Evolutionary conservation across 1,140 invertebrate genomes (phyloP).

Genomic region (Nephila pilipes): DNA sequence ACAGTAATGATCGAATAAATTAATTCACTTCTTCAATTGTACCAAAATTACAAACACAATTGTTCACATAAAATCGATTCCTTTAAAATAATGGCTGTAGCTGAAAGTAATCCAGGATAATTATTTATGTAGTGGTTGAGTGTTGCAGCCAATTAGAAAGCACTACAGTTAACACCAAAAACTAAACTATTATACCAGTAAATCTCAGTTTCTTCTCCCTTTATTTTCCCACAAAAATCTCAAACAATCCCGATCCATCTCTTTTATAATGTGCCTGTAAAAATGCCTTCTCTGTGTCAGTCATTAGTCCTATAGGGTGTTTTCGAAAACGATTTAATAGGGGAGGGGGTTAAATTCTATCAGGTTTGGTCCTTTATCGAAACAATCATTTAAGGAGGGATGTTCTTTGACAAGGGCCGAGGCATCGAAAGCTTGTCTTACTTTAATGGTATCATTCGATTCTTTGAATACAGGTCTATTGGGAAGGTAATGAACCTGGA

Average conservation of each 20-base stretch:
- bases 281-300: not conserved
- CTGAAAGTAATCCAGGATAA: not conserved
- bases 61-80: too few relatives aligned
- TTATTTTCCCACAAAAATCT: not conserved
- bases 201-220: not conserved
- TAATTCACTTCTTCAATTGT: too few relatives aligned
- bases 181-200: not conserved
- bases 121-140: not conserved
- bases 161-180: not conserved
- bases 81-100: too few relatives aligned
- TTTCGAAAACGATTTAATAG: not conserved
- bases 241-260: not conserved
- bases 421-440: not conserved
- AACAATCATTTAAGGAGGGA: not conserved
- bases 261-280: not conserved
- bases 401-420: not conserved
- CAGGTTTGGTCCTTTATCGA: not conserved
- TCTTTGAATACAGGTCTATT: not conserved
- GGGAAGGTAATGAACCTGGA: not conserved
- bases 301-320: not conserved
- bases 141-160: not conserved
- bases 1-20: too few relatives aligned
- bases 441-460: not conserved
- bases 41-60: too few relatives aligned
- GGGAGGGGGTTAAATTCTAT: not conserved